Evolutionary conservation across 1,140 invertebrate species (phyloP).

Genomic region (Atta cephalotes): DNA sequence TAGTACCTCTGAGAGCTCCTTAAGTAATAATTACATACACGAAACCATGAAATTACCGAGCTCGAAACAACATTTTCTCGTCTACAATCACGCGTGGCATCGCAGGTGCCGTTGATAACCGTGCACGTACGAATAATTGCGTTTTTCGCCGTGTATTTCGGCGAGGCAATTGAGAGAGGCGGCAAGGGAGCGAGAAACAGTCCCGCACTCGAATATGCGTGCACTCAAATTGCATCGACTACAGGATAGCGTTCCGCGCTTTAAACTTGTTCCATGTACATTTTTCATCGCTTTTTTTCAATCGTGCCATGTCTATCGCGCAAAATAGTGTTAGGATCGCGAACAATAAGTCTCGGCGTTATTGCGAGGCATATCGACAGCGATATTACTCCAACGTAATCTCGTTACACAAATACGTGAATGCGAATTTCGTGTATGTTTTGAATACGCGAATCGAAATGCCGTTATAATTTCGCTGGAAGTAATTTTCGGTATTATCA

Average conservation of each 20-base stretch:
- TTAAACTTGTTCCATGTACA: constrained; percentile 63
- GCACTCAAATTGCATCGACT: constrained; percentile 60
- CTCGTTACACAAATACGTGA: constrained; percentile 47
- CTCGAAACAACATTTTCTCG: constrained; percentile 52
- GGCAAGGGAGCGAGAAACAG: constrained; percentile 27
- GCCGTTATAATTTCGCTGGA: not conserved
- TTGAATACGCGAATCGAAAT: constrained; percentile 39
- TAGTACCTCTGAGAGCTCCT: not conserved
- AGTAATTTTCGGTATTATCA: constrained; percentile 32
- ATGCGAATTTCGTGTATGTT: constrained; percentile 20
- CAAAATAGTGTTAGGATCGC: constrained; percentile 58
- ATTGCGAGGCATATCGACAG: constrained; percentile 54
- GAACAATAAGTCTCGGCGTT: constrained; percentile 61
- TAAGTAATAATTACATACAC: not conserved
- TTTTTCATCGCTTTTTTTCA: constrained; percentile 63
- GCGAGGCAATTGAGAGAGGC: constrained; percentile 53
- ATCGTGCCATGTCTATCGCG: constrained; percentile 51
- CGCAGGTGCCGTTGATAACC: constrained; percentile 52
- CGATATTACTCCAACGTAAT: constrained; percentile 53
- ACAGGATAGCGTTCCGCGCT: constrained; percentile 52
- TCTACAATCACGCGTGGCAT: constrained; percentile 36
- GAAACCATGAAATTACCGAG: constrained; percentile 24
- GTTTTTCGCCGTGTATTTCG: constrained; percentile 62
- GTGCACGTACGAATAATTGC: constrained; percentile 56
- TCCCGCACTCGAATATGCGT: constrained; percentile 55